phyloP scores from a whole-genome alignment of 1,140 invertebrate genomes.

The Achatina immaculata region DNA sequence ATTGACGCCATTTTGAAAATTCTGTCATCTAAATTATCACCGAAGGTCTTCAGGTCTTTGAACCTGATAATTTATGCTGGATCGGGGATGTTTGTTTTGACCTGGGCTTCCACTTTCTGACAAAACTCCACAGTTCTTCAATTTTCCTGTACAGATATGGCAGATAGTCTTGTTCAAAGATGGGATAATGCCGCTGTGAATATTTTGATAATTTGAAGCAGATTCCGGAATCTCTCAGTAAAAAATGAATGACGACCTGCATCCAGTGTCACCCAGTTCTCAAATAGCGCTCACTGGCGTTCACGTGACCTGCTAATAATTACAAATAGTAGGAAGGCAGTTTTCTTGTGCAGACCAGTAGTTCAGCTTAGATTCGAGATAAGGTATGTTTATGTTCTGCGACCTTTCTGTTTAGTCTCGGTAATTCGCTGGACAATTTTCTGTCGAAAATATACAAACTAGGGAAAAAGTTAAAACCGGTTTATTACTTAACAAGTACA shows the following conservation, averaged over 20 bases:
- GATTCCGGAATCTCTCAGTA: slow-evolving; percentile 7
- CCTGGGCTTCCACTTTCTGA: neutral
- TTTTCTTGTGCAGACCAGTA: slow-evolving; percentile 3
- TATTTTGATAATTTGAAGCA: slow-evolving; percentile 10
- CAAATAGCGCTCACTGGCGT: neutral
- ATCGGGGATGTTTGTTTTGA: neutral
- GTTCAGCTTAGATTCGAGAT: neutral
- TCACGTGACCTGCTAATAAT: slow-evolving; percentile 8
- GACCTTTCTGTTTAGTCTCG: neutral
- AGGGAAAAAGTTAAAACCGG: no score
- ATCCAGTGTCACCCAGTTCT: slow-evolving; percentile 13
- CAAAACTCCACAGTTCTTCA: neutral
- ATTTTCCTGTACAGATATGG: neutral
- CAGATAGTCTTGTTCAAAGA: neutral
- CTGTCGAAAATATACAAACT: no score
- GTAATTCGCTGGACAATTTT: no score
- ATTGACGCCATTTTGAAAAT: no score
- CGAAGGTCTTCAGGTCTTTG: no score
- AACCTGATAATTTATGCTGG: neutral
- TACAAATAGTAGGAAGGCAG: neutral
- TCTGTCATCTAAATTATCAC: no score
- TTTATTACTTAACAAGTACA: no score
- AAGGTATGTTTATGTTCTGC: neutral
- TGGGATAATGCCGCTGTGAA: neutral
- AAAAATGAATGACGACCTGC: neutral